Conservation (phyloP, 2,888 invertebrate genomes). For the Pantelozetes paolii region DNA sequence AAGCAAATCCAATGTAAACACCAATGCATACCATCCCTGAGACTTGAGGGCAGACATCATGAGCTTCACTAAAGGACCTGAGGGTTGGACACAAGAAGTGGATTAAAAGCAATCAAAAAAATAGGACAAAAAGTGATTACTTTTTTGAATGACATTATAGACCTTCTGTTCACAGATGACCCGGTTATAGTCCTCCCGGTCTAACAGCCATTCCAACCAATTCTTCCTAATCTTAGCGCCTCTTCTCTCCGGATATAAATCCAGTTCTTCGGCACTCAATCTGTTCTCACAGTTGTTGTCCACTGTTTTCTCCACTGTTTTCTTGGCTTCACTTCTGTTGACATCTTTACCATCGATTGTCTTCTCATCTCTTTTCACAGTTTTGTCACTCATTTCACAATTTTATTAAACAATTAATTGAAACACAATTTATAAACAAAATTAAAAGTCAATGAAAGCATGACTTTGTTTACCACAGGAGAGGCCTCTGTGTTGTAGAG, state of each 20-base stretch:
- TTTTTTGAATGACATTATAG: slow-evolving; percentile 67
- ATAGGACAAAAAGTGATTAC: slow-evolving; percentile 46
- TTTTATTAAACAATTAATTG: background rate
- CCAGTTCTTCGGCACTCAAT: slow-evolving; percentile 10
- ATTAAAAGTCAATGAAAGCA: background rate
- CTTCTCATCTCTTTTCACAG: background rate
- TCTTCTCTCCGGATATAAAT: slow-evolving; percentile 64
- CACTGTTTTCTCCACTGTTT: background rate
- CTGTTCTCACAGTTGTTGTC: background rate
- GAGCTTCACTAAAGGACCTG: slow-evolving; percentile 72
- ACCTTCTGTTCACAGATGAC: slow-evolving; percentile 76
- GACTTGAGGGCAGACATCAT: slow-evolving; percentile 77
- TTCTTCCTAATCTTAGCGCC: slow-evolving; percentile 60
- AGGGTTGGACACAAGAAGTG: background rate
- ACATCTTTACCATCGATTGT: background rate
- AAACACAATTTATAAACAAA: background rate
- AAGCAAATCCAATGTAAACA: background rate
- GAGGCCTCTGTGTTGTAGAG: background rate
- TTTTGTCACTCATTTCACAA: background rate
- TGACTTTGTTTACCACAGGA: slow-evolving; percentile 26
- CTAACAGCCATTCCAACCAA: slow-evolving; percentile 60
- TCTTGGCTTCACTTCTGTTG: background rate
- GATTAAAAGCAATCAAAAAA: background rate
- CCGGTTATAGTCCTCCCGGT: slow-evolving; percentile 66
- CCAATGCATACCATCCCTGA: slow-evolving; percentile 65